phyloP scores from a whole-genome alignment of 23 tunicate species.

The Ciona savignyi region DNA sequence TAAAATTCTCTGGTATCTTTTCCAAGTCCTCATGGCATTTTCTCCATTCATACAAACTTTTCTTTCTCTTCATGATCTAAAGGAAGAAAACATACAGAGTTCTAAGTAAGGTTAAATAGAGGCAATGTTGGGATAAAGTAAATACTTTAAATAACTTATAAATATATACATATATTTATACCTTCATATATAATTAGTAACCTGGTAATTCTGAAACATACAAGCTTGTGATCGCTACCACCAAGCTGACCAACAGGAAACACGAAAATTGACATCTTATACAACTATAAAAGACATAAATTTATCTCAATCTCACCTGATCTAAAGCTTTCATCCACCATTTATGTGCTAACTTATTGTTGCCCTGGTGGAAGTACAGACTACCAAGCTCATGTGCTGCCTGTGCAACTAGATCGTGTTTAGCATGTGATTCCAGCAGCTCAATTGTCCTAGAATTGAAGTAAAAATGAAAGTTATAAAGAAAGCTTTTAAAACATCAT shows the following conservation, averaged over 20 bases:
- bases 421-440: conserved; percentile 51
- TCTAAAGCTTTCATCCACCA: conserved; percentile 71
- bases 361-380: conserved; percentile 68
- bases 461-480: not conserved
- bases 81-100: conserved; percentile 1
- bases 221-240: not conserved
- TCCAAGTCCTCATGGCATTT: conserved; percentile 23
- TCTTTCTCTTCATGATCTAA: conserved; percentile 34
- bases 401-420: conserved; percentile 60
- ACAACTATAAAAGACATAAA: not conserved
- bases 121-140: no score
- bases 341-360: conserved; percentile 44
- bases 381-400: conserved; percentile 75
- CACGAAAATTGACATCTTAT: not conserved
- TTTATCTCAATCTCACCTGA: conserved; percentile 42
- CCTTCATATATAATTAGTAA: not conserved
- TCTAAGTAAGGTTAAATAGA: no score
- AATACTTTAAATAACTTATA: conserved; percentile 1
- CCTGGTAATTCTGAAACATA: not conserved
- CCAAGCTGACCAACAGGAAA: not conserved
- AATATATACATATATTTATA: not conserved
- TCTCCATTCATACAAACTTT: conserved; percentile 43
- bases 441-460: conserved; percentile 69
- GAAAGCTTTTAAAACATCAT: not conserved
- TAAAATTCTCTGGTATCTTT: conserved; percentile 31